A percentile compares a stretch with the other conserved stretches of the same genome.
Conservation (phyloP, 2,113 vertebrate species). For the Todiramphus saurophagus region DNA sequence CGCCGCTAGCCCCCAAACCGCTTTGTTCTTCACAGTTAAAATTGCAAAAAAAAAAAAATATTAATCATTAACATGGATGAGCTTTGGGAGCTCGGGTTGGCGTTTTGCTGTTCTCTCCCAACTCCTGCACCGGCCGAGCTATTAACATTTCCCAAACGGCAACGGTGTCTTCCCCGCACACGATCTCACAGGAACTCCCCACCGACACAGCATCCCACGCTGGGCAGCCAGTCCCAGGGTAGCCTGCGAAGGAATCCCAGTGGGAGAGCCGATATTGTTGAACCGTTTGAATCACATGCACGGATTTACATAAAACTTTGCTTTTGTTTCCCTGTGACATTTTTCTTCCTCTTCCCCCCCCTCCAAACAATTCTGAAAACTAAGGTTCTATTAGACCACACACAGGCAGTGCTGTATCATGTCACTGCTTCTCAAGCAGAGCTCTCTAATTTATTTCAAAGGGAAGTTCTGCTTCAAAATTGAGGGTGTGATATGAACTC, state of each 20-base stretch:
- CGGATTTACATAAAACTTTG: constrained; percentile 22
- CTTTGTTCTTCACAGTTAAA: constrained; percentile 28
- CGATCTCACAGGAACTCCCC: background rate
- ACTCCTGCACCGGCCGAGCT: background rate
- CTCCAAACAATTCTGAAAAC: constrained; percentile 44
- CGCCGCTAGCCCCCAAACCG: background rate
- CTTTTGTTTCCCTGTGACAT: constrained; percentile 49
- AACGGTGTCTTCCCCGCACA: background rate
- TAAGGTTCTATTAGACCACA: constrained; percentile 50
- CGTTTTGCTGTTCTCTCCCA: background rate
- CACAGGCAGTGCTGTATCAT: constrained; percentile 52
- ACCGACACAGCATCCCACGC: background rate
- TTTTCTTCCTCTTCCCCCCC: background rate
- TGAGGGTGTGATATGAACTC: constrained; percentile 66
- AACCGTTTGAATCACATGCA: background rate
- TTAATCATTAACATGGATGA: constrained; percentile 41
- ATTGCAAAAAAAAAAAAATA: background rate
- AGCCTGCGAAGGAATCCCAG: constrained; percentile 11
- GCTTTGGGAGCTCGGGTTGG: background rate
- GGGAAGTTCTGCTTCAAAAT: constrained; percentile 63
- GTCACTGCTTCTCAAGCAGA: constrained; percentile 49
- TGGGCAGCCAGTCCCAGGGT: background rate
- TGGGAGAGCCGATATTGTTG: background rate
- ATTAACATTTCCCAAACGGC: background rate
- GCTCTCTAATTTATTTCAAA: constrained; percentile 69